These are phyloP conservation scores for Achlya flavicornis DNA, from an alignment of 2,888 invertebrate genomes.

Conservation along the genomic window DNA sequence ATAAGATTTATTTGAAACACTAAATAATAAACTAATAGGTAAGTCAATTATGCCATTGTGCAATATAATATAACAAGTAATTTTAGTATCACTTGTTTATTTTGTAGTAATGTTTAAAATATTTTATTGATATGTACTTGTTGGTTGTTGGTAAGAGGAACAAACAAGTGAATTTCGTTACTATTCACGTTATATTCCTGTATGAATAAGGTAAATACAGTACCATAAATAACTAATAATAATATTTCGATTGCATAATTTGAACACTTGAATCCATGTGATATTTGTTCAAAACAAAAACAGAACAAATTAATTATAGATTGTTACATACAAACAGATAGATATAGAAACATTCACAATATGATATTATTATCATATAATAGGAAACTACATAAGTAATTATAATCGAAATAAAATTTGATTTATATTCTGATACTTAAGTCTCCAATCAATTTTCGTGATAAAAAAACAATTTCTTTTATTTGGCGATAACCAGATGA, in stretches of 20 bases:
- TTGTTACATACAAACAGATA: conserved; percentile 18
- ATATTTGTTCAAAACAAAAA: conserved; percentile 40
- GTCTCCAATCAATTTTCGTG: neutral
- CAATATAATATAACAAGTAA: conserved; percentile 42
- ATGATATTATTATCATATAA: neutral
- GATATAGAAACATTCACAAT: neutral
- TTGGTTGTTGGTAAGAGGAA: neutral
- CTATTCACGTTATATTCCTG: neutral
- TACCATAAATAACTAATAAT: conserved; percentile 22
- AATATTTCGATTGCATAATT: conserved; percentile 19
- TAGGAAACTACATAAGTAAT: neutral
- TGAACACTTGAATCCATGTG: conserved; percentile 25
- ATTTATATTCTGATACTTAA: neutral
- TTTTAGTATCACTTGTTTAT: conserved; percentile 14
- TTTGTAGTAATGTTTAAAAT: conserved; percentile 10
- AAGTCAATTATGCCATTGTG: conserved; percentile 46
- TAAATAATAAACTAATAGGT: conserved; percentile 17
- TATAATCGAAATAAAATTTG: neutral
- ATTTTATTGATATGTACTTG: neutral
- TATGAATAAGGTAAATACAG: conserved; percentile 11
- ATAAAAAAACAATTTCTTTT: neutral
- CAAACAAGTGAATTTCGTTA: neutral
- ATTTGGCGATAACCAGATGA: conserved; percentile 18
- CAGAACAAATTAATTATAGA: conserved; percentile 44
- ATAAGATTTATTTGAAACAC: conserved; percentile 20